Conservation (phyloP, 1,140 invertebrate genomes). For the Leptopilina clavipes region DNA sequence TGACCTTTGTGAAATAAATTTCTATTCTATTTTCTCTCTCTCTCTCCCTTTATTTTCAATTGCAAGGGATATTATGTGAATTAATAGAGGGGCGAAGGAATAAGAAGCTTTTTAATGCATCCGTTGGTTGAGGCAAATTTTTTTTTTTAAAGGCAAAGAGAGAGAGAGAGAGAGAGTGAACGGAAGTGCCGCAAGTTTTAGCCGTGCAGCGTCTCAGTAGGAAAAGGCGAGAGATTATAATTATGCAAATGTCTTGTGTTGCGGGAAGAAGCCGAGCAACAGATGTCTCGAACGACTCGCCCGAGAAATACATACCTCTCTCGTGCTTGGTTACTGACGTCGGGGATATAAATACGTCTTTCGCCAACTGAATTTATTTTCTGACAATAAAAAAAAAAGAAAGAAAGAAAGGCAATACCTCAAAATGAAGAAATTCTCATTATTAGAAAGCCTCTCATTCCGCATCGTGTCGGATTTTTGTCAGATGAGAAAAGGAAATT, state of each 20-base stretch:
- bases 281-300: conserved; percentile 55
- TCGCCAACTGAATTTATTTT: conserved; percentile 15
- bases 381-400: conserved; percentile 1
- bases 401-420: not conserved
- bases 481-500: not conserved
- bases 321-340: conserved; percentile 14
- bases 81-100: not conserved
- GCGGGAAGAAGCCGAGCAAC: conserved; percentile 58
- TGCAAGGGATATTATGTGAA: conserved; percentile 25
- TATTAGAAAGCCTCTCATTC: conserved; percentile 1
- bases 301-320: not conserved
- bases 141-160: not conserved
- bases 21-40: not conserved
- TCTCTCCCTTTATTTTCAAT: conserved; percentile 6
- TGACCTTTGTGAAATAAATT: conserved; percentile 21
- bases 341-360: conserved; percentile 30
- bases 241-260: conserved; percentile 59
- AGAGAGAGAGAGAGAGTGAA: not conserved
- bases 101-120: conserved; percentile 1
- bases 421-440: conserved; percentile 14
- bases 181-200: conserved; percentile 31
- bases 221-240: conserved; percentile 53
- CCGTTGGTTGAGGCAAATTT: not conserved
- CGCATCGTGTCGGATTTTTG: not conserved
- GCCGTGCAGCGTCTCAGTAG: not conserved